Evolutionary conservation across 2,797 vertebrate genomes (phyloP), one percentile per base, ranked within the genome.

Genomic region (Ceryle rudis): DNA sequence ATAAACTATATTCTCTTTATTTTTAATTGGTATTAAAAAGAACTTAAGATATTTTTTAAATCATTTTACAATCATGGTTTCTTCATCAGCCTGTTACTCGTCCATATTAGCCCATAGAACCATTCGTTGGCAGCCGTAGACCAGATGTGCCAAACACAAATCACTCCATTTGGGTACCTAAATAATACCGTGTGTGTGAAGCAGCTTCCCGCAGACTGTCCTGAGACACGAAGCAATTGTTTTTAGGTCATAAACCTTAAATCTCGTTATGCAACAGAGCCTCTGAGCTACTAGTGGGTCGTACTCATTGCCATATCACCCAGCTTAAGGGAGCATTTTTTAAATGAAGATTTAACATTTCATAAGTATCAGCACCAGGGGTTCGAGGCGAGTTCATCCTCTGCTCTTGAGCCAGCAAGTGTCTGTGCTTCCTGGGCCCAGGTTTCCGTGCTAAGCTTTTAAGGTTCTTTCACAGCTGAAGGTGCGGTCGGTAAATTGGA

Each of bases 21-120:
- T 97, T 97, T 96, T 83, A 19, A 89, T 90, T 92, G 29, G 58
- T 82, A 69, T 90, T 72, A 25, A 65, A 93, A 94, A 94, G 70
- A 88, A 58, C 46, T 78, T 41, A 15, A 51, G 84, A 28, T 92
- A 46, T 85, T 96, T 95, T 90, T 47, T 16, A 86, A 94, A 90
- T 96, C 97, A 96, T 97, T 94, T 86, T 96, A 95, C 89, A 96
- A 73, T 90, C 83, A 95, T 95, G 91, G 96, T 96, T 96, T 94
- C 93, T 90, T 81, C 94, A 96, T 96, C 93, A 97, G 94, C 93
- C 90, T 81, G 86, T 95, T 90, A 92, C 91, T 94, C 51, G 96
- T 96, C 94, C 95, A 91, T 96, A 84, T 93, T 96, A 97, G 96
- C 89, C 93, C 95, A 97, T 94, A 92, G 93, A 95, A 21, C 83